Evolutionary conservation across 2,888 invertebrate species (phyloP).

Genomic region (Drosophila rubida): DNA sequence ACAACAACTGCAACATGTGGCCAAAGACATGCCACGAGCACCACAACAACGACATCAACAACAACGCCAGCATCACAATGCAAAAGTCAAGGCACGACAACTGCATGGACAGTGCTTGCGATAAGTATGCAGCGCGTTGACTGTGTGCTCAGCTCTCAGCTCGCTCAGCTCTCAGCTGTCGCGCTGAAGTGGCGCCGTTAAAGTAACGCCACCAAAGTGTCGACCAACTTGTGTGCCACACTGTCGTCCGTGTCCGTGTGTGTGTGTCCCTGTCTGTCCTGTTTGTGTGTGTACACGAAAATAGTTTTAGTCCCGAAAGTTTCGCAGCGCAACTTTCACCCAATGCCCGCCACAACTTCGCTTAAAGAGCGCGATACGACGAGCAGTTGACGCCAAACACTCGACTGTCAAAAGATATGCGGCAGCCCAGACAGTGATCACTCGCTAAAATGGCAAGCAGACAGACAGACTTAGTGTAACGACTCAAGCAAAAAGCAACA

Average conservation of each 20-base stretch:
- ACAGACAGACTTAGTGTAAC: too few species aligned
- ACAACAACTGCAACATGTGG: slow-evolving; percentile 35
- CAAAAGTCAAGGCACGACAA: slow-evolving; percentile 12
- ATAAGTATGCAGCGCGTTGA: slow-evolving; percentile 19
- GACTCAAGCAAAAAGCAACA: too few species aligned
- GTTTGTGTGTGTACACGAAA: not conserved
- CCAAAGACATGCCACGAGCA: slow-evolving; percentile 17
- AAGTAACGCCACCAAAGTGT: not conserved
- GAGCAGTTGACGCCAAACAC: too few species aligned
- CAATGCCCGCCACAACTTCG: slow-evolving; percentile 6
- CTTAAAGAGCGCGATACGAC: slow-evolving; percentile 6
- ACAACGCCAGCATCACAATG: not conserved
- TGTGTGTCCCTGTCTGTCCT: too few species aligned
- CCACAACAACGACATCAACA: slow-evolving; percentile 18
- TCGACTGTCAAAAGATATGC: not conserved
- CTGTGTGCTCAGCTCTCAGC: slow-evolving; percentile 1
- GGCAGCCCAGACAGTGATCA: not conserved
- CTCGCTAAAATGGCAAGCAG: not conserved
- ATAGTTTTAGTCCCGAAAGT: slow-evolving; percentile 15
- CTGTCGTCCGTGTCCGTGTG: slow-evolving; percentile 2
- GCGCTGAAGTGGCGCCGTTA: not conserved
- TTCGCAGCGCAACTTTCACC: not conserved
- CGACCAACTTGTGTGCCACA: slow-evolving; percentile 32
- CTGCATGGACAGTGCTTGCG: slow-evolving; percentile 8
- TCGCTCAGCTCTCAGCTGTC: slow-evolving; percentile 6